These are phyloP conservation scores for Magallana nippona DNA, from an alignment of 2,888 invertebrate genomes.

Conservation along the genomic window DNA sequence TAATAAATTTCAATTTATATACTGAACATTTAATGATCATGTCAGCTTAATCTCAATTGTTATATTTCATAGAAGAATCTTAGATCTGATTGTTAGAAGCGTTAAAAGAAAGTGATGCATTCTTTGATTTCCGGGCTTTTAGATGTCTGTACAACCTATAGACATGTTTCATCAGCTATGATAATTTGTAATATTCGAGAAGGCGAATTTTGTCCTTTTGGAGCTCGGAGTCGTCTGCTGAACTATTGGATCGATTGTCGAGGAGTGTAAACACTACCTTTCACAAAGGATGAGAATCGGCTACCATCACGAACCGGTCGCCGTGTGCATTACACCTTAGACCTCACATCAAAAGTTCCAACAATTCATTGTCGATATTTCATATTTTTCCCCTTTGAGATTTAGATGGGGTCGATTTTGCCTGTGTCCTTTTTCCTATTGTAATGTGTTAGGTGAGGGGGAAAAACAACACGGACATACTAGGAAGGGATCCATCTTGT, in stretches of 20 bases:
- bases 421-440: background rate
- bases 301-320: slow-evolving; percentile 22
- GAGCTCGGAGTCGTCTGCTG: slow-evolving; percentile 32
- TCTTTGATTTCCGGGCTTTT: background rate
- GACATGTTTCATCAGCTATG: background rate
- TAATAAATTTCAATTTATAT: no score
- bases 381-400: slow-evolving; percentile 3
- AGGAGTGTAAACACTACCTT: slow-evolving; percentile 32
- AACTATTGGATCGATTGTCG: slow-evolving; percentile 21
- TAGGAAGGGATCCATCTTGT: slow-evolving; percentile 37
- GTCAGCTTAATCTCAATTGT: no score
- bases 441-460: background rate
- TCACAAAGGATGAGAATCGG: slow-evolving; percentile 29
- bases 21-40: no score
- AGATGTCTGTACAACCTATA: background rate
- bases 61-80: no score
- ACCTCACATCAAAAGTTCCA: slow-evolving; percentile 24
- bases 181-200: slow-evolving; percentile 19
- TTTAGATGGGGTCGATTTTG: slow-evolving; percentile 18
- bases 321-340: slow-evolving; percentile 32
- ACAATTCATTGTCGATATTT: background rate
- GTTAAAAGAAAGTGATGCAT: no score
- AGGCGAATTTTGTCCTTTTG: slow-evolving; percentile 12
- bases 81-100: no score
- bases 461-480: background rate